Evolutionary conservation across 2,888 invertebrate genomes (phyloP), one percentile per base, ranked within the genome.

Genomic region (Hydraecia micacea): DNA sequence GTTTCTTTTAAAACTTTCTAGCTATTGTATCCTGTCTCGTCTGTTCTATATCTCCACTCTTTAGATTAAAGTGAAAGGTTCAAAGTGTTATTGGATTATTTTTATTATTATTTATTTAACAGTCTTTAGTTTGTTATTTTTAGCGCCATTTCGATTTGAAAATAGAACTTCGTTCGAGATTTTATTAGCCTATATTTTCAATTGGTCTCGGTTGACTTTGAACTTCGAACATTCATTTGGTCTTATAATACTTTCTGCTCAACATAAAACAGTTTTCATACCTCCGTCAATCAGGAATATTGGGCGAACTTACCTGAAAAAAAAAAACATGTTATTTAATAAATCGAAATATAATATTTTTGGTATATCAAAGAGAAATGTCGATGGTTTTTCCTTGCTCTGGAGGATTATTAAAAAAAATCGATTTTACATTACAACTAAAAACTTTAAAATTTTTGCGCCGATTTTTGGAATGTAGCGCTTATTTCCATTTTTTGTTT

Each of bases 1-100:
- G 91, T 93, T 93, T 93, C 91, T 91, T 91, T 92, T 91, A 88
- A 91, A 91, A 91, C 89, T 90, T 90, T 89, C 77, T 84, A 87
- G 84, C 87, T 69, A 89, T 93, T 93, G 91, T 92, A 88, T 91
- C 86, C 84, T 67, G 84, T 74, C 65, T 49, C 65, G 73, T 76
- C 60, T 73, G 55, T 70, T 84, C 71, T 87, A 75, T 84, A 80
- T 28, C 15, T 42, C 46, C 2, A n/a, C 63, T 62, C 39, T 76
- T 79, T 72, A 62, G 55, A 83, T 86, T 86, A 78, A 78, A 78
- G 65, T 66, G 69, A 71, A 66, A 52, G 36, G 65, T 71, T 60
- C 46, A 65, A 28, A 77, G 42, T 72, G 49, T 66, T 73, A 80
- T 65, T 73, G 62, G 32, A 67, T 67, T 71, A 46, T 72, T 49